Percentiles rank a stretch among this genome's conserved stretches.
Conservation (phyloP, 2,113 vertebrate species). For the Python bivittatus region DNA sequence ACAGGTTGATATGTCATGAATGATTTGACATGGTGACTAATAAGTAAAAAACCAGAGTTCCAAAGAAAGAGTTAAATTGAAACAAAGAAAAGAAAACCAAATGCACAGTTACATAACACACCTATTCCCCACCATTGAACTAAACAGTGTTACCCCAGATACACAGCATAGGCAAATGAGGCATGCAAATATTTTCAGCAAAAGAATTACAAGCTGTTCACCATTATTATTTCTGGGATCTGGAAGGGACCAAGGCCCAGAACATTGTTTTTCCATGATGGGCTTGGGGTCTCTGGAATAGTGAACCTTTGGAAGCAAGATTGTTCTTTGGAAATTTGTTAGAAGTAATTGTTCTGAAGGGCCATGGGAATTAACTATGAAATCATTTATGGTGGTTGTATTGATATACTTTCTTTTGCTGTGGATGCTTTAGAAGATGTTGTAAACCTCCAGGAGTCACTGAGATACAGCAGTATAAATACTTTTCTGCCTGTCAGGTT, state of each 20-base stretch:
- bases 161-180: accelerated
- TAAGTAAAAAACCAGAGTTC: constrained; percentile 27
- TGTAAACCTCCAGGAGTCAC: neutral
- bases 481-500: neutral
- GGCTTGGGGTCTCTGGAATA: neutral
- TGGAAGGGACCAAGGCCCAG: too few species aligned
- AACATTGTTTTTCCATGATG: neutral
- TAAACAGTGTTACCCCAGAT: neutral
- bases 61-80: neutral
- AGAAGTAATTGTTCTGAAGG: neutral
- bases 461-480: neutral
- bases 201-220: neutral
- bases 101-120: neutral
- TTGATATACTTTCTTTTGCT: neutral
- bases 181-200: neutral
- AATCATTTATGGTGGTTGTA: neutral
- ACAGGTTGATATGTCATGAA: neutral
- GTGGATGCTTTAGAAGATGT: neutral
- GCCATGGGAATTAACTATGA: neutral
- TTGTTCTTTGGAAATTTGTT: neutral
- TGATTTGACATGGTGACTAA: neutral
- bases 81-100: neutral
- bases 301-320: neutral
- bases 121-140: too few species aligned
- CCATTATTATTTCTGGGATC: too few species aligned